Percentiles rank a stretch among this genome's conserved stretches.
Conservation (phyloP, 2,888 invertebrate species). For the Cheilosia urbana region DNA sequence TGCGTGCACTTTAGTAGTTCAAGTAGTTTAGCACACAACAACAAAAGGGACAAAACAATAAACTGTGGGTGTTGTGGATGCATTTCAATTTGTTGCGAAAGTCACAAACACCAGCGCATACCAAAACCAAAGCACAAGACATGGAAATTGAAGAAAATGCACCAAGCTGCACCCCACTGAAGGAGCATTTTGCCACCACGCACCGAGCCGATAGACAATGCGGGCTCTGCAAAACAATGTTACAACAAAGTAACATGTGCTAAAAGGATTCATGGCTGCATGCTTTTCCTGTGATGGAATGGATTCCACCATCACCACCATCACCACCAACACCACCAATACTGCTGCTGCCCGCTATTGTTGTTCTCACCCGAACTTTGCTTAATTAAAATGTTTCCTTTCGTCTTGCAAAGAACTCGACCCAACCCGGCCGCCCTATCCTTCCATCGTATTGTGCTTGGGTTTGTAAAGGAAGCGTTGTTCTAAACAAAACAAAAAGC, state of each 20-base stretch:
- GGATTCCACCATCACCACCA: conserved; percentile 1
- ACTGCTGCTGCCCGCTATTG: conserved; percentile 38
- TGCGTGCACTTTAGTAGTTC: conserved; percentile 48
- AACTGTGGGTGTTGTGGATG: conserved; percentile 24
- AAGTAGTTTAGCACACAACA: conserved; percentile 12
- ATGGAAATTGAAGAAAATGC: conserved; percentile 46
- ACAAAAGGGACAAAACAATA: conserved; percentile 53
- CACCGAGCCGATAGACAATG: conserved; percentile 26
- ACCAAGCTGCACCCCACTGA: background rate
- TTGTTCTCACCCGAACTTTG: conserved; percentile 69
- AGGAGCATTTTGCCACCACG: background rate
- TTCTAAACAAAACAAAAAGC: conserved; percentile 64
- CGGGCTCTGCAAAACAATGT: conserved; percentile 48
- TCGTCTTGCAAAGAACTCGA: conserved; percentile 9
- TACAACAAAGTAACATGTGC: conserved; percentile 62
- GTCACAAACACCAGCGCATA: conserved; percentile 15
- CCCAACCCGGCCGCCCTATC: background rate
- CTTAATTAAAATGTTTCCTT: conserved; percentile 72
- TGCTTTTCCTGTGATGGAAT: conserved; percentile 41
- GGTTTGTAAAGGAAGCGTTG: conserved; percentile 61
- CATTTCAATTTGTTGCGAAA: conserved; percentile 51
- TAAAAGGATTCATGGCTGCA: conserved; percentile 64
- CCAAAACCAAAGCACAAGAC: conserved; percentile 17
- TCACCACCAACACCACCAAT: conserved; percentile 8
- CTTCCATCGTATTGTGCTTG: conserved; percentile 21